Conservation (phyloP, 2,113 vertebrate species). For the Rissa tridactyla region DNA sequence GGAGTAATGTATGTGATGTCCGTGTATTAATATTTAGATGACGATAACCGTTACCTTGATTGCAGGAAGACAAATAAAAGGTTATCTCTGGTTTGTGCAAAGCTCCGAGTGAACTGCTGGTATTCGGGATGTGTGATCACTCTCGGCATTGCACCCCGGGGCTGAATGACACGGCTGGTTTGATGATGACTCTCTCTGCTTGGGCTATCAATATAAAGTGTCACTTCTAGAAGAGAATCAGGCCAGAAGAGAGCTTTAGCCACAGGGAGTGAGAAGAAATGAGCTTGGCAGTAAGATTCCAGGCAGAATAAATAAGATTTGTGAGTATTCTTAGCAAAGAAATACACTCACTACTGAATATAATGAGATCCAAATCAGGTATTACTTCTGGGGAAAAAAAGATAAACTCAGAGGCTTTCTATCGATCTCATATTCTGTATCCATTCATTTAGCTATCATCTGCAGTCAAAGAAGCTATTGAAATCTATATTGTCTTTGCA, state of each 20-base stretch:
- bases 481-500: conserved; percentile 17
- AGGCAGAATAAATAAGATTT: conserved; percentile 9
- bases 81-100: background rate
- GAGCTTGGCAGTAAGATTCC: background rate
- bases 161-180: background rate
- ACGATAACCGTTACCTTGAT: rapidly evolving
- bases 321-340: background rate
- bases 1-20: rapidly evolving
- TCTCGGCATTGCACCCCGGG: background rate
- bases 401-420: background rate
- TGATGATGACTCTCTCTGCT: conserved; percentile 6
- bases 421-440: background rate
- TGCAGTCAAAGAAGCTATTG: conserved; percentile 15
- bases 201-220: conserved; percentile 30
- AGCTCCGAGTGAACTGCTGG: background rate
- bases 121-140: background rate
- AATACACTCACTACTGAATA: background rate
- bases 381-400: background rate
- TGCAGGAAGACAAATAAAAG: background rate
- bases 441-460: conserved; percentile 1
- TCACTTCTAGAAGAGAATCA: background rate
- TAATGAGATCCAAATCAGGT: conserved; percentile 2
- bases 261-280: background rate
- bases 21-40: background rate
- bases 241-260: background rate